phyloP scores from a whole-genome alignment of 2,888 invertebrate species.

The Copidosoma aretas region DNA sequence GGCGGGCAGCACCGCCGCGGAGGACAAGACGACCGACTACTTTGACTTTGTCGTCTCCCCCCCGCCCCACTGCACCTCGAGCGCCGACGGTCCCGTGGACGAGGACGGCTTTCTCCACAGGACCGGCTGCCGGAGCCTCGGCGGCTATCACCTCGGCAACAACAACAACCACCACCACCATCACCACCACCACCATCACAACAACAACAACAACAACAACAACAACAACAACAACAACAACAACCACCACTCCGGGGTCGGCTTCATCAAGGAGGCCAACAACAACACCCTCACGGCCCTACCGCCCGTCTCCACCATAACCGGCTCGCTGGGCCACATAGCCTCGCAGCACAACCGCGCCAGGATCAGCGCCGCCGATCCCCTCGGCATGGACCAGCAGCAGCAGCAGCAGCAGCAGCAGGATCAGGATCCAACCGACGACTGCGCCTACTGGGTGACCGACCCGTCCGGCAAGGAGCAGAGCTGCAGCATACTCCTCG shows the following conservation, averaged over 20 bases:
- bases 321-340: slow-evolving; percentile 56
- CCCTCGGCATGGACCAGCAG: slow-evolving; percentile 58
- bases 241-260: slow-evolving; percentile 53
- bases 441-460: slow-evolving; percentile 71
- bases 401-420: background rate
- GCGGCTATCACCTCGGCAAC: background rate
- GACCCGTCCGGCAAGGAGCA: slow-evolving; percentile 50
- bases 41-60: slow-evolving; percentile 88
- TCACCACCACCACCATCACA: too few species aligned
- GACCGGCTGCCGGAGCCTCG: slow-evolving; percentile 46
- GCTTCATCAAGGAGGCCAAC: slow-evolving; percentile 64
- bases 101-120: slow-evolving; percentile 67
- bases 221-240: too few species aligned
- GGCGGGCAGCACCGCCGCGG: slow-evolving; percentile 62
- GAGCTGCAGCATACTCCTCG: slow-evolving; percentile 66
- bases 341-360: slow-evolving; percentile 36
- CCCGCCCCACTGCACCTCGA: slow-evolving; percentile 51
- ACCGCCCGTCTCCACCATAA: slow-evolving; percentile 59
- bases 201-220: background rate
- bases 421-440: slow-evolving; percentile 67
- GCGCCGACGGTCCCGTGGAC: slow-evolving; percentile 62
- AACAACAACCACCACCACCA: background rate
- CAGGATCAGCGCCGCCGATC: slow-evolving; percentile 54
- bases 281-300: slow-evolving; percentile 68
- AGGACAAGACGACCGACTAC: slow-evolving; percentile 86